These are phyloP conservation scores for Melinaea menophilus DNA, from an alignment of 2,888 invertebrate species.

Conservation along the genomic window DNA sequence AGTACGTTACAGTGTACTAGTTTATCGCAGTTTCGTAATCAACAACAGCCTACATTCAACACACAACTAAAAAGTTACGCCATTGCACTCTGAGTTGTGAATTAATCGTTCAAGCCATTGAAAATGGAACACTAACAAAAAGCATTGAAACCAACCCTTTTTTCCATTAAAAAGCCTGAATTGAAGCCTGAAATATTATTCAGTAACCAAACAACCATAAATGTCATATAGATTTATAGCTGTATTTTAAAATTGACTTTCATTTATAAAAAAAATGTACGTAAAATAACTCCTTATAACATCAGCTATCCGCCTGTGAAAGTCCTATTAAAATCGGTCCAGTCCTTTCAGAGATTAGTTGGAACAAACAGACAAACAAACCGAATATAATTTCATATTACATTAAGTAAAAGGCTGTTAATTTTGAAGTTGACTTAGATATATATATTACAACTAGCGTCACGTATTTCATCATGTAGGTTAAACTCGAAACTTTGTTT, in stretches of 20 bases:
- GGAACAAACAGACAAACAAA: too few relatives aligned
- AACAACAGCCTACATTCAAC: background rate
- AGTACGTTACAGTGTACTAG: background rate
- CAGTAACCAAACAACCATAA: background rate
- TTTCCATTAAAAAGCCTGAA: constrained; percentile 1
- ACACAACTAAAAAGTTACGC: constrained; percentile 2
- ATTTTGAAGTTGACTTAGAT: background rate
- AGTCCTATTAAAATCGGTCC: too few relatives aligned
- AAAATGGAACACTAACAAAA: constrained; percentile 5
- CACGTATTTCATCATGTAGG: background rate
- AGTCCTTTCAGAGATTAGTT: too few relatives aligned
- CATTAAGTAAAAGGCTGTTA: too few relatives aligned
- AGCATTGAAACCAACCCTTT: constrained; percentile 3
- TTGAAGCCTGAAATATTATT: background rate
- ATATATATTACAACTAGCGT: background rate
- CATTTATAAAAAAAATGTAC: background rate
- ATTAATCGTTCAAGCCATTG: constrained; percentile 7
- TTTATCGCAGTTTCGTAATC: background rate
- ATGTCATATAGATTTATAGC: background rate
- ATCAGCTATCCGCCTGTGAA: too few relatives aligned
- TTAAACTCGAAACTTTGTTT: constrained; percentile 5
- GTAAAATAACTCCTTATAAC: too few relatives aligned
- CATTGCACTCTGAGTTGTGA: constrained; percentile 6
- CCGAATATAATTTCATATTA: too few relatives aligned
- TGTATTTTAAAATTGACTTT: background rate